Evolutionary conservation across 2,113 vertebrate species (phyloP), one percentile per base, ranked within the genome.

Genomic region (Tachysurus vachellii): DNA sequence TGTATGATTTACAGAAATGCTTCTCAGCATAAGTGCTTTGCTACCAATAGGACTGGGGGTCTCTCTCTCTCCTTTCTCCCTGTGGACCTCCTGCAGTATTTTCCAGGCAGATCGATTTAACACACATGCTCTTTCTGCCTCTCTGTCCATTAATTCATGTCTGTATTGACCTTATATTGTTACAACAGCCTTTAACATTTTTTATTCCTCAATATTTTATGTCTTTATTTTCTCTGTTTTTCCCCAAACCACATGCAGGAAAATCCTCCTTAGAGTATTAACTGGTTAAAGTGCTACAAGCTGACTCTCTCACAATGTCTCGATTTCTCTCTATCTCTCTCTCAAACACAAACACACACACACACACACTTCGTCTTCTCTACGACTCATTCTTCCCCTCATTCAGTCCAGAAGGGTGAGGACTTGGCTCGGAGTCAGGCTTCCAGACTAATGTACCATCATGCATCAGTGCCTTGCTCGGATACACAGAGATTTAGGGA

Each of bases 11-110:
- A 44, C 53, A 31, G 80, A 80, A 82, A 85, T 89, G 79, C 73
- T 81, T 82, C 82, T 80, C 47, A 76, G 88, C 84, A 73, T 89
- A 90, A 90, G 89, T 90, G 89, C 89, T 88, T 54, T 54, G 62
- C 73, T 57, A 66, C 80, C 84, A 90, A 88, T 90, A 88, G 59
- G 76, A 70, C 47, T 31, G 28, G 61, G 76, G 76, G 53, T 36
- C 31, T 8, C 44, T 75, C 71, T 26, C 11, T 50, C 53, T 80
- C 28, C 62, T 89, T 75, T 82, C 76, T 82, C 85, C 75, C 71
- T 70, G 54, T 84, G 80, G 71, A 85, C 61, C 80, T 31, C 70
- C 85, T 66, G 80, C 85, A 88, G 82, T 85, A 73, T 85, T 88
- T 86, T 80, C 73, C 87, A 59, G 87, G 75, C 86, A 88, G 70